Conservation (phyloP, 35 echinoderm and acorn worm genomes). For the Strongylocentrotus purpuratus region DNA sequence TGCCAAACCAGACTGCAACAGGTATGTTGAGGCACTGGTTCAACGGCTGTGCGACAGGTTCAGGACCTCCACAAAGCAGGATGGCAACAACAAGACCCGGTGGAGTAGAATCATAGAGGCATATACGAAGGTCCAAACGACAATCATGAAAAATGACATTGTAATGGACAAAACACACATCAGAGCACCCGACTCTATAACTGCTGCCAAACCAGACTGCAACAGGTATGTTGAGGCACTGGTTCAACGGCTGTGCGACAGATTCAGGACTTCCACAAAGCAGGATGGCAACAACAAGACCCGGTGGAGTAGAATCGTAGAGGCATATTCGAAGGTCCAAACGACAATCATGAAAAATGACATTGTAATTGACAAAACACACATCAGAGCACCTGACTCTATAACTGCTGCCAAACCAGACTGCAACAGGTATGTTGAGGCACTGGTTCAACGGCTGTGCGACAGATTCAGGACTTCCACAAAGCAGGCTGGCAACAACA, state of each 20-base stretch:
- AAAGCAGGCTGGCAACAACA: not conserved
- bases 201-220: slow-evolving; percentile 51
- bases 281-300: not conserved
- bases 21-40: slow-evolving; percentile 39
- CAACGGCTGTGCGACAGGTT: not conserved
- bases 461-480: not conserved
- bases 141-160: no score
- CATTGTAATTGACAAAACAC: slow-evolving; percentile 13
- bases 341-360: slow-evolving; percentile 26
- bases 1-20: slow-evolving; percentile 52
- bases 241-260: not conserved
- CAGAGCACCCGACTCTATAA: slow-evolving; percentile 54
- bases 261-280: slow-evolving; percentile 3
- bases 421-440: slow-evolving; percentile 44
- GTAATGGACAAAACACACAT: no score
- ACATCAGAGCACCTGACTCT: slow-evolving; percentile 33
- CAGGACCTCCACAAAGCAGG: not conserved
- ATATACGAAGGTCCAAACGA: no score
- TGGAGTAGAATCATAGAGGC: no score
- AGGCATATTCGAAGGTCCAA: not conserved
- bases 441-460: slow-evolving; percentile 42
- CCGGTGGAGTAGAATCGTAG: slow-evolving; percentile 27
- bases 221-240: slow-evolving; percentile 50
- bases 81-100: not conserved
- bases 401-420: slow-evolving; percentile 5